A percentile compares a stretch with the other conserved stretches of the same genome.
Evolutionary conservation across 2,888 invertebrate species (phyloP).

Genomic region (Drosophila peninsularis): DNA sequence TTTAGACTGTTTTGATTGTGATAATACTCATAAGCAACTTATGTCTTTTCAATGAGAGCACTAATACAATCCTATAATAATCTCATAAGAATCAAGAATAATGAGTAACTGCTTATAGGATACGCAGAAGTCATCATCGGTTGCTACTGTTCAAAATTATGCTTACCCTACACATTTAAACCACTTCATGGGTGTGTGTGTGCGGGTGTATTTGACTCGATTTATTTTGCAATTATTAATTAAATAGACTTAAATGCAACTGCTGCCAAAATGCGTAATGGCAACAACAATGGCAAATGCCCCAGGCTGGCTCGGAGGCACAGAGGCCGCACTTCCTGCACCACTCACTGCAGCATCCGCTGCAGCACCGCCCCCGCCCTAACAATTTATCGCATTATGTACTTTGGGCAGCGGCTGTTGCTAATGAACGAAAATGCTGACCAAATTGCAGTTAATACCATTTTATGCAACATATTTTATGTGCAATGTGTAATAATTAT

Average conservation of each 20-base stretch:
- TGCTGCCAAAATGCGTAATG: constrained; percentile 57
- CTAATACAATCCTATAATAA: neutral
- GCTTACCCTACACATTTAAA: constrained; percentile 27
- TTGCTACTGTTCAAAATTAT: constrained; percentile 50
- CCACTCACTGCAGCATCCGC: neutral
- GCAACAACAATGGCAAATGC: constrained; percentile 42
- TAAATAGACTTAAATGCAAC: constrained; percentile 67
- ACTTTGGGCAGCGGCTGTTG: constrained; percentile 48
- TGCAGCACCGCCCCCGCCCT: neutral
- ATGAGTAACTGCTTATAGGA: neutral
- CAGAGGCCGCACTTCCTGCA: neutral
- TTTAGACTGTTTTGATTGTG: neutral
- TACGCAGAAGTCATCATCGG: neutral
- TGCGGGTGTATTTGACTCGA: constrained; percentile 52
- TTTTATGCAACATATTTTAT: constrained; percentile 70
- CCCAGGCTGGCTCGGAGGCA: constrained; percentile 4
- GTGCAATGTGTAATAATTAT: constrained; percentile 61
- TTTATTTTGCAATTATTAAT: constrained; percentile 65
- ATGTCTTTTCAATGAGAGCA: too few relatives aligned
- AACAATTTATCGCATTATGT: constrained; percentile 49
- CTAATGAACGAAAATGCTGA: constrained; percentile 62
- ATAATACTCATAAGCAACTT: too few relatives aligned
- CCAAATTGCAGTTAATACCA: constrained; percentile 53
- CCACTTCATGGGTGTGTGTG: constrained; percentile 8
- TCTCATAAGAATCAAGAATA: neutral